Evolutionary conservation across 2,797 vertebrate genomes (phyloP).

Genomic region (Peromyscus aztecus): DNA sequence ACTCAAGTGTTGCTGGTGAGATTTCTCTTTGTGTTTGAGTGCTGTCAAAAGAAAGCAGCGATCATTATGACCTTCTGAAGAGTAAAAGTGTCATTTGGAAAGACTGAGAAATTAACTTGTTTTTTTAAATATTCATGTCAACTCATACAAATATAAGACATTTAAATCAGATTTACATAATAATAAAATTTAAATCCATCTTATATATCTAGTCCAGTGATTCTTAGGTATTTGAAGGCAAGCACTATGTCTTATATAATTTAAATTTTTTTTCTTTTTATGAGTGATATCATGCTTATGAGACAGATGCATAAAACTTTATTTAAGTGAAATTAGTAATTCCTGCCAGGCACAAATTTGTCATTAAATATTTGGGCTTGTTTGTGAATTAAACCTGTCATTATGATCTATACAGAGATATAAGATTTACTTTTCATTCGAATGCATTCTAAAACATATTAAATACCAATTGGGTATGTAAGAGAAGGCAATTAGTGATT

Average conservation of each 20-base stretch:
- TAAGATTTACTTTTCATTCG: neutral
- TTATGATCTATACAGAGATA: neutral
- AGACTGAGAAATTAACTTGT: neutral
- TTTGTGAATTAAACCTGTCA: neutral
- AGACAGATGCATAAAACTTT: neutral
- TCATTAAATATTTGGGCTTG: neutral
- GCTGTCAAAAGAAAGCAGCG: neutral
- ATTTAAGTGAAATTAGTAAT: neutral
- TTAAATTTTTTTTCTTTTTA: neutral
- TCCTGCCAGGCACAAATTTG: neutral
- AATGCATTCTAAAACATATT: neutral
- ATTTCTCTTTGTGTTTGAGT: neutral
- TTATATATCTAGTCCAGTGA: neutral
- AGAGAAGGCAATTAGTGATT: neutral
- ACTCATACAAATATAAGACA: neutral
- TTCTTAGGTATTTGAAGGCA: neutral
- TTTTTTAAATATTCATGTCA: neutral
- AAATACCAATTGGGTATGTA: neutral
- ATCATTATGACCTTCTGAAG: neutral
- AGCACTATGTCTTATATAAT: neutral
- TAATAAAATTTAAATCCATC: neutral
- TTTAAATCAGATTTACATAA: neutral
- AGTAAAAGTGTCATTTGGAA: neutral
- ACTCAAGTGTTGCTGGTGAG: neutral
- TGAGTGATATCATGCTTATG: neutral